Percentiles rank a stretch among this genome's conserved stretches.
Conservation (phyloP, 2,888 invertebrate species). For the Amiota mariae region DNA sequence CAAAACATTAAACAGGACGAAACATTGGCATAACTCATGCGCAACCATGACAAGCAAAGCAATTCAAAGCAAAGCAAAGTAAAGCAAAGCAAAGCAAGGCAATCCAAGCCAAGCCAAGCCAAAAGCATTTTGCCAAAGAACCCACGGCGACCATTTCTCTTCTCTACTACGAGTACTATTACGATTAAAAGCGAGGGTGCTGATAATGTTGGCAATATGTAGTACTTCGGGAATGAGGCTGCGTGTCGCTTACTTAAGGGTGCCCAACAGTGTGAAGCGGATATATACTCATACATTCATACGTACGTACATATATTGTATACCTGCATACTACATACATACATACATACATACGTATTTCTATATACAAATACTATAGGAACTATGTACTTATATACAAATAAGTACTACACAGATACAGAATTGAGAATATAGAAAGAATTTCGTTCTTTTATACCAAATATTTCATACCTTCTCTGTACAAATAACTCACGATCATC, state of each 20-base stretch:
- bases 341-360: neutral
- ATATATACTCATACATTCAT: too few species aligned
- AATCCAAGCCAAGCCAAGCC: constrained; percentile 8
- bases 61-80: too few species aligned
- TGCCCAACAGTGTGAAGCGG: too few species aligned
- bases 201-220: too few species aligned
- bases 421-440: too few species aligned
- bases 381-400: too few species aligned
- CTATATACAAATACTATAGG: neutral
- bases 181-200: too few species aligned
- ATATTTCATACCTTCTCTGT: neutral
- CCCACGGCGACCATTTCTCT: too few species aligned
- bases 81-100: constrained; percentile 3
- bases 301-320: neutral
- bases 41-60: constrained; percentile 29
- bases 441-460: neutral
- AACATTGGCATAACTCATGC: neutral
- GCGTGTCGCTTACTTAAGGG: too few species aligned
- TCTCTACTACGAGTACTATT: too few species aligned
- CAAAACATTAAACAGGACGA: neutral
- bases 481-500: neutral
- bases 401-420: too few species aligned
- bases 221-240: too few species aligned
- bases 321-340: neutral
- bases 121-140: neutral